Percentiles rank a stretch among this genome's conserved stretches.
Evolutionary conservation across 1,140 invertebrate genomes (phyloP).

Genomic region (Orius laevigatus): DNA sequence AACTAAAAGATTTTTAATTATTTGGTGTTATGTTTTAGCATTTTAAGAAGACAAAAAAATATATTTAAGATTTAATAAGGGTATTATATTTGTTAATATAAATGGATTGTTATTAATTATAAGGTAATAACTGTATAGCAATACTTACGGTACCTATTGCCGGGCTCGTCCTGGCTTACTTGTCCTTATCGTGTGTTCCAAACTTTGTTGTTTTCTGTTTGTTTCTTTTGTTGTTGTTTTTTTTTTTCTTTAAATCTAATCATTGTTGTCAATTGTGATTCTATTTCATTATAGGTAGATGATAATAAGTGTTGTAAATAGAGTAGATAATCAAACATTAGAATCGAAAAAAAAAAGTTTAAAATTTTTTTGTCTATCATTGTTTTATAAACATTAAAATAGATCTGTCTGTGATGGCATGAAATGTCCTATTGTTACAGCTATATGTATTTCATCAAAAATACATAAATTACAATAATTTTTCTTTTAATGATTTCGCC

Average conservation of each 20-base stretch:
- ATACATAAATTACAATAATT: constrained; percentile 6
- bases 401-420: constrained; percentile 15
- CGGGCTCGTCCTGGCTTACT: not conserved
- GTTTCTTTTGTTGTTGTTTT: not conserved
- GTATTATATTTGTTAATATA: no score
- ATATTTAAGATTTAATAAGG: no score
- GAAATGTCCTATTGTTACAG: constrained; percentile 14
- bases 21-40: no score
- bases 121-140: no score
- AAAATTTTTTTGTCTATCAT: no score
- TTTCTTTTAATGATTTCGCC: not conserved
- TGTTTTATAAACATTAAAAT: constrained; percentile 1
- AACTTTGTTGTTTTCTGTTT: no score
- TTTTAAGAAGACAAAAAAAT: no score
- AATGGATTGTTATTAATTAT: no score
- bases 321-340: not conserved
- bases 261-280: constrained; percentile 13
- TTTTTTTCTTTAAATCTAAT: constrained; percentile 7
- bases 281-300: constrained; percentile 8
- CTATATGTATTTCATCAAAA: constrained; percentile 11
- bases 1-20: no score
- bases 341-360: no score
- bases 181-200: constrained; percentile 9
- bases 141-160: no score
- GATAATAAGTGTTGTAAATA: constrained; percentile 12